Conservation (phyloP, 2,888 invertebrate genomes). For the Metacarcinus magister region DNA sequence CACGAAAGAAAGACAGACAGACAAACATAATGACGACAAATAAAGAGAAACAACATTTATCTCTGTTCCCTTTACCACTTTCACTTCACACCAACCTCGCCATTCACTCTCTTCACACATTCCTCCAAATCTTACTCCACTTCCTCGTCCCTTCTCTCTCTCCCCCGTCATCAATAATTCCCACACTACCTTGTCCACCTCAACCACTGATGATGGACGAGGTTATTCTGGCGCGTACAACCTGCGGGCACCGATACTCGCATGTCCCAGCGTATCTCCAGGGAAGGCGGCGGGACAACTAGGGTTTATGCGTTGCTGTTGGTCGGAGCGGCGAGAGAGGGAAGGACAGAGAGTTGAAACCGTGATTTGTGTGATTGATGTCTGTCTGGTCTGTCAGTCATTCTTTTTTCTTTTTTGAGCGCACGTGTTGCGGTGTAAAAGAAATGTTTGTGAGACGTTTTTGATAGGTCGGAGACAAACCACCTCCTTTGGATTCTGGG, state of each 20-base stretch:
- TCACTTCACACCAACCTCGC: neutral
- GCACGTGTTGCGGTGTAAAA: neutral
- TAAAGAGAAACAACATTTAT: neutral
- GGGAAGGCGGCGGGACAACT: neutral
- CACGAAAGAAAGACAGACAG: neutral
- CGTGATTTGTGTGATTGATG: neutral
- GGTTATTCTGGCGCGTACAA: neutral
- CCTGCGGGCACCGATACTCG: neutral
- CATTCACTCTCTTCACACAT: neutral
- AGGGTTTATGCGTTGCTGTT: neutral
- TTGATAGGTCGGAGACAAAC: no score
- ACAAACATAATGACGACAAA: neutral
- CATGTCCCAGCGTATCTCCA: neutral
- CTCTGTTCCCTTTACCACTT: neutral
- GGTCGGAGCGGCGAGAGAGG: neutral
- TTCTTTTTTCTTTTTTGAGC: neutral
- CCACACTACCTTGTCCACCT: neutral
- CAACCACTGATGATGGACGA: neutral
- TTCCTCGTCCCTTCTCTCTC: neutral
- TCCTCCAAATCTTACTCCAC: neutral
- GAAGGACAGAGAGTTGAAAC: neutral
- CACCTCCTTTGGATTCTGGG: no score
- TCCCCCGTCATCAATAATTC: constrained; percentile 35
- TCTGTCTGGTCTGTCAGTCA: neutral
- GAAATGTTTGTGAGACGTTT: no score